These are phyloP conservation scores for Megaleporinus macrocephalus DNA, from an alignment of 2,113 vertebrate genomes.

Conservation along the genomic window DNA sequence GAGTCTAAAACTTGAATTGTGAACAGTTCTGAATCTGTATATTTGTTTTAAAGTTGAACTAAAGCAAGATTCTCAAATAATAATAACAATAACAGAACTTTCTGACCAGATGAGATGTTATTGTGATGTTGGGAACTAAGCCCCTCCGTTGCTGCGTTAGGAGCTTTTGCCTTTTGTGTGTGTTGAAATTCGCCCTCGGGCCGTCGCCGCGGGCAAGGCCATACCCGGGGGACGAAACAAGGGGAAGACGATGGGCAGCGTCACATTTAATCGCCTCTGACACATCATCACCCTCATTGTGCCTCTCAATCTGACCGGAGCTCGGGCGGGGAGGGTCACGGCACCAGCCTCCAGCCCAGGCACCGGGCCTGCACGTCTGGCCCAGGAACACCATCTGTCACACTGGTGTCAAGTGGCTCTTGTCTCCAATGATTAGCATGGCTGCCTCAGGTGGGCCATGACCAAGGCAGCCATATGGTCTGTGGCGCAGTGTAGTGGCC, in stretches of 20 bases:
- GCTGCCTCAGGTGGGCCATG: constrained; percentile 77
- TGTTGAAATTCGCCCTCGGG: constrained; percentile 70
- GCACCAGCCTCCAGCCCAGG: constrained; percentile 42
- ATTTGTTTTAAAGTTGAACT: too few relatives aligned
- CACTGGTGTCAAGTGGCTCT: constrained; percentile 80
- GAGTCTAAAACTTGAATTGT: too few relatives aligned
- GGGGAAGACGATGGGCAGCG: constrained; percentile 63
- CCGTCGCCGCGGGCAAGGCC: constrained; percentile 63
- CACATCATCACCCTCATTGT: constrained; percentile 73
- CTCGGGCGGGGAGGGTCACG: constrained; percentile 12
- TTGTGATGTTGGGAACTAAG: background rate
- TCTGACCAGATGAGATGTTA: background rate
- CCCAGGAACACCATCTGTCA: constrained; percentile 79
- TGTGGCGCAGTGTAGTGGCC: constrained; percentile 60
- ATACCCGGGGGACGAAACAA: constrained; percentile 70
- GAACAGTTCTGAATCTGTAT: too few relatives aligned
- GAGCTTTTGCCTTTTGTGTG: constrained; percentile 35
- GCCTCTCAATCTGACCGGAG: constrained; percentile 66
- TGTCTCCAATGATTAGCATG: constrained; percentile 78
- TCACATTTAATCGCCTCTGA: constrained; percentile 78
- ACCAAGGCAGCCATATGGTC: constrained; percentile 76
- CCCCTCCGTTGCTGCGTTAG: constrained; percentile 8
- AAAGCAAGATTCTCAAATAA: too few relatives aligned
- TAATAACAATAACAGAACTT: background rate
- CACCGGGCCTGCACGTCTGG: constrained; percentile 35